These are phyloP conservation scores for Sternarchorhynchus goeldii DNA, from an alignment of 2,797 vertebrate species.

Conservation along the genomic window DNA sequence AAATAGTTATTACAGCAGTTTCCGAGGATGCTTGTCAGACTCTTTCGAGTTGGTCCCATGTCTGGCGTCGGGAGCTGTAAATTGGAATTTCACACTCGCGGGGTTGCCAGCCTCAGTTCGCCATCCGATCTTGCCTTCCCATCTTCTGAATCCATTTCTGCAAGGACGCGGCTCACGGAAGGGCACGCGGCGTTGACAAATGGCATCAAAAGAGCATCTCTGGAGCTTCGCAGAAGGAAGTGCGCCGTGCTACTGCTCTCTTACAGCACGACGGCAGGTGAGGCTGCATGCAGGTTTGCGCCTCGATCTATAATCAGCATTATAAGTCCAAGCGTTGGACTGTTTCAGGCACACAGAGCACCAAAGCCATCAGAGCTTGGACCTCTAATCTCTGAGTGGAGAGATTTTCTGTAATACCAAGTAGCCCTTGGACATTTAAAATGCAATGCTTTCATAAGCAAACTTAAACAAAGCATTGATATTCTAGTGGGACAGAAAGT, in stretches of 20 bases:
- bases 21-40: slow-evolving; percentile 27
- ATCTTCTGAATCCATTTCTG: slow-evolving; percentile 36
- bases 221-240: neutral
- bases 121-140: slow-evolving; percentile 4
- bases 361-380: too few relatives aligned
- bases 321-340: neutral
- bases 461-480: neutral
- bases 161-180: slow-evolving; percentile 16
- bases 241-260: too few relatives aligned
- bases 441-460: neutral
- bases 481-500: neutral
- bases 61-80: slow-evolving; percentile 14
- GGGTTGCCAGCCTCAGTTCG: slow-evolving; percentile 1
- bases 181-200: slow-evolving; percentile 12
- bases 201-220: slow-evolving; percentile 9
- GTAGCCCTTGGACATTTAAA: too few relatives aligned
- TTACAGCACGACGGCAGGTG: slow-evolving; percentile 5
- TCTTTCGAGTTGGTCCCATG: slow-evolving; percentile 16
- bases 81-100: neutral
- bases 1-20: slow-evolving; percentile 47
- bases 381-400: neutral
- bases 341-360: too few relatives aligned
- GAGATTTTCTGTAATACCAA: neutral
- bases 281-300: slow-evolving; percentile 9
- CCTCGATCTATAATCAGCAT: neutral